Base-by-base conservation (phyloP, 1,140 invertebrate species). In the Eufriesea mexicana region DNA sequence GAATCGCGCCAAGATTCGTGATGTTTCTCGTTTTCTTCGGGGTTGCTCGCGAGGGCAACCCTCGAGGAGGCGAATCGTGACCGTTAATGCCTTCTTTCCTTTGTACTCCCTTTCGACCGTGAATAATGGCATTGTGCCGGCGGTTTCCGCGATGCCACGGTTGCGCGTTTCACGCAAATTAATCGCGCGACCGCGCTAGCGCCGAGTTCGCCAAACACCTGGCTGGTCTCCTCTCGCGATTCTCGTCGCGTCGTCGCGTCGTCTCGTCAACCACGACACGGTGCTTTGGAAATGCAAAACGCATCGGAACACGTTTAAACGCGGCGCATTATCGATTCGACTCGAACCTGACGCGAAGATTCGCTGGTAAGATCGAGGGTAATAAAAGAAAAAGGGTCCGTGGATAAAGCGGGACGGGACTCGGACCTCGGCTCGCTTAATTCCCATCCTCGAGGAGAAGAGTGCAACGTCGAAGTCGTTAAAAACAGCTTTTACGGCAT, bases 401-500 rank as follows among this genome's bases (percentile, higher is more conserved):
- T 25, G 20, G 49, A 28, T 35, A n/a, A 73, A 23, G 28, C 16
- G 10, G 70, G 57, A 12, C 49, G 49, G 8, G 49, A 54, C 20
- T 62, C 28, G 55, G 59, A 64, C 55, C 45, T 49, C 18, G 23
- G 20, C 28, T 68, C n/a, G 71, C 5, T 64, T 67, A 51, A 78
- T 85, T 83, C 72, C 28, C 73, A 74, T 85, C 68, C 49, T 66
- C 35, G 62, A 59, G n/a, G 23, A 61, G 20, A 28, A 59, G 42
- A 61, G 61, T n/a, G 28, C 49, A 25, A 51, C 49, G 47, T 18
- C 49, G 45, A 55, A 62, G 62, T 84, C 66, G 87, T 88, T 88
- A 88, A 85, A 88, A 88, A 88, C 83, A 88, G 66, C 87, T 87
- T 83, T 79, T 79, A 61, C 77, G 67, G 86, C 62, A 89, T 86